Evolutionary conservation across 2,888 invertebrate species (phyloP), one percentile per base, ranked within the genome.

Genomic region (Agrochola macilenta): DNA sequence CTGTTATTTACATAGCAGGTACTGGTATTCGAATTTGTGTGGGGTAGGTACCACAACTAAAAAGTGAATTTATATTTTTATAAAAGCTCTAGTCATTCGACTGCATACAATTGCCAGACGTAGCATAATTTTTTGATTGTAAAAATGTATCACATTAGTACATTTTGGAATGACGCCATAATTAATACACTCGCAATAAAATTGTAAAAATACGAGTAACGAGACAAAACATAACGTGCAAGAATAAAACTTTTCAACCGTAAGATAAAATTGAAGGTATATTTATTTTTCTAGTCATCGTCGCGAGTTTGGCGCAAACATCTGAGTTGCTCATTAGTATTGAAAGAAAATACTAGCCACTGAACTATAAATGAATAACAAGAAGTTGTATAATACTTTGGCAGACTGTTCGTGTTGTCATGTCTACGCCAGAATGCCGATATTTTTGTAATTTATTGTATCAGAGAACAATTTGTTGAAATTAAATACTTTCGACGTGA

Each of bases 281-380:
- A 81, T 83, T 86, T 89, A 81, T 88, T 85, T 85, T 75, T 70
- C 70, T 81, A 77, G 75, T 75, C 69, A 79, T 63, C 78, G 82
- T 84, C 80, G 81, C 74, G 70, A 68, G 60, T 68, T 85, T 86
- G 87, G 85, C 86, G 82, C 82, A 85, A 78, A 82, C 81, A 82
- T 84, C 79, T 77, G 74, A 79, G 76, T 83, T 74, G 78, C 78
- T 88, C 79, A 82, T 89, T 84, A 86, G 83, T 87, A 81, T 82
- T 86, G 88, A 86, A 86, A 87, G 85, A 87, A 88, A 89, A 89
- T 81, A 87, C 73, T 80, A 70, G 63, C 74, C 73, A 73, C 57
- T 79, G 70, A 79, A 84, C 81, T 74, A 52, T 79, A 76, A 74
- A 39, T 64, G 57, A 74, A 83, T 74, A 84, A 78, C 74, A 85